Evolutionary conservation across 1,140 invertebrate genomes (phyloP).

Genomic region (Ctenoplectra terminalis): DNA sequence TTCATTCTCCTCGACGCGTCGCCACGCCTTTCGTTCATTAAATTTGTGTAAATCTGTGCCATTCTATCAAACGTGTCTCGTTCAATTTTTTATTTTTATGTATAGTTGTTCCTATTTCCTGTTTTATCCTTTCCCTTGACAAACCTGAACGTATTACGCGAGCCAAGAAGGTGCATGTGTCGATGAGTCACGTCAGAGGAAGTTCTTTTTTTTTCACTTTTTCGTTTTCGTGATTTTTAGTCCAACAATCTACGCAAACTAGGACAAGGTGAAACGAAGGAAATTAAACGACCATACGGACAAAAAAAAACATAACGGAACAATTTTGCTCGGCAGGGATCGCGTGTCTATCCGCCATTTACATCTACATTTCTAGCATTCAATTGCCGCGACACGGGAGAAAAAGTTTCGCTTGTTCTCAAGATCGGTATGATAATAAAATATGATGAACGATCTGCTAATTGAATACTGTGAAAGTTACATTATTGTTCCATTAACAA

Average conservation of each 20-base stretch:
- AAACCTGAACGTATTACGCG: not conserved
- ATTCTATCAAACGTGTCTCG: not conserved
- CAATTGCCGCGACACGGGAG: conserved; percentile 11
- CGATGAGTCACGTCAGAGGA: conserved; percentile 77
- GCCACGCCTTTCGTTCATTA: not conserved
- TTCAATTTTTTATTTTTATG: not conserved
- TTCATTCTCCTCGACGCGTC: not conserved
- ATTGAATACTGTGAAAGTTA: conserved; percentile 58
- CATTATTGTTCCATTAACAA: conserved; percentile 38
- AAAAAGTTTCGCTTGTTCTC: conserved; percentile 37
- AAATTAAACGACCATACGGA: conserved; percentile 38
- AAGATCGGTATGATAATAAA: conserved; percentile 47
- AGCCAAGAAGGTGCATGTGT: conserved; percentile 52
- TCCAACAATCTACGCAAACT: conserved; percentile 69
- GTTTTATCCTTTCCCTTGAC: not conserved
- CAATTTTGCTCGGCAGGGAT: conserved; percentile 31
- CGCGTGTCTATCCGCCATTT: conserved; percentile 17
- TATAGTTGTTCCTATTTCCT: not conserved
- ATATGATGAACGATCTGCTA: conserved; percentile 52
- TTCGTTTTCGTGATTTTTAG: conserved; percentile 53
- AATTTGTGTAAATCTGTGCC: too few species aligned
- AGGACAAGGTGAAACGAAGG: conserved; percentile 75
- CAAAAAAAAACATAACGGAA: conserved; percentile 14
- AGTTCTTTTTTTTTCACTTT: conserved; percentile 63
- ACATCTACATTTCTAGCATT: conserved; percentile 36